Conservation (phyloP, 1,140 invertebrate genomes). For the Trigoniulus corallinus region DNA sequence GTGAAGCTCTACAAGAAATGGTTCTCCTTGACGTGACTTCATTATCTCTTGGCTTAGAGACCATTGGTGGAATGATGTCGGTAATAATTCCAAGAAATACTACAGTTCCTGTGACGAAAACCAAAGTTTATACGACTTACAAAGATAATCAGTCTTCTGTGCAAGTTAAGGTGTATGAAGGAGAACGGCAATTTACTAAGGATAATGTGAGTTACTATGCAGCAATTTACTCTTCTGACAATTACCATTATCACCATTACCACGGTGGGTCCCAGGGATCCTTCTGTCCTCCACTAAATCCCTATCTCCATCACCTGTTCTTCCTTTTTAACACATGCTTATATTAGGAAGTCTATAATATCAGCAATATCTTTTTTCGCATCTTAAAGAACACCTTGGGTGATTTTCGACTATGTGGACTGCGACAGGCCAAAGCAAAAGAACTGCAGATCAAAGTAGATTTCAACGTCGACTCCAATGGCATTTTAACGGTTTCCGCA, state of each 20-base stretch:
- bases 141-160: slow-evolving; percentile 34
- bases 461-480: slow-evolving; percentile 38
- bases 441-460: slow-evolving; percentile 34
- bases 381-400: no score
- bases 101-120: slow-evolving; percentile 34
- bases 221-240: no score
- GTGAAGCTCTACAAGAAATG: neutral
- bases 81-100: slow-evolving; percentile 36
- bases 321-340: no score
- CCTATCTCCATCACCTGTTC: no score
- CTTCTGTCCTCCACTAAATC: no score
- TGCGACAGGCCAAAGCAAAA: no score
- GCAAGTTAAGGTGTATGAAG: slow-evolving; percentile 32
- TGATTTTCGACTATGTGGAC: no score
- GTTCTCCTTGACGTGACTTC: slow-evolving; percentile 4
- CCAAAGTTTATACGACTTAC: slow-evolving; percentile 36
- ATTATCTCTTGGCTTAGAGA: slow-evolving; percentile 5
- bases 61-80: slow-evolving; percentile 34
- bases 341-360: no score
- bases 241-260: no score
- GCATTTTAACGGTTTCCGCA: slow-evolving; percentile 29
- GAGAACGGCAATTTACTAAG: slow-evolving; percentile 36
- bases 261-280: no score
- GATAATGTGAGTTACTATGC: slow-evolving; percentile 33
- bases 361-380: no score